These are phyloP conservation scores for Agrochola lota DNA, from an alignment of 2,888 invertebrate genomes.

Conservation along the genomic window DNA sequence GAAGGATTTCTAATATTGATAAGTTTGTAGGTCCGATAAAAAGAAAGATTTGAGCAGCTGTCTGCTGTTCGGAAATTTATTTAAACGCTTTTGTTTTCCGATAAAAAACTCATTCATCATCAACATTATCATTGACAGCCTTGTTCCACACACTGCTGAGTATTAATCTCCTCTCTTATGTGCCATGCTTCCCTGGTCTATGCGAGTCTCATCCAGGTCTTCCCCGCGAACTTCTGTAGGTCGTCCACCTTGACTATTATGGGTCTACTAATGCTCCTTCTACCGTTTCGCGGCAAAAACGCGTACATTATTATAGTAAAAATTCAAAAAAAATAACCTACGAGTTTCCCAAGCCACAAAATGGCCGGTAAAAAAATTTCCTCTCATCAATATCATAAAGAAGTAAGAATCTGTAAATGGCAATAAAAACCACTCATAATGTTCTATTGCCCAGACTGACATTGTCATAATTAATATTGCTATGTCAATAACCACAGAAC, in stretches of 20 bases:
- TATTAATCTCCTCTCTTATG: neutral
- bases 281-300: neutral
- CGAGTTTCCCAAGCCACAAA: neutral
- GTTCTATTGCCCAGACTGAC: neutral
- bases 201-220: neutral
- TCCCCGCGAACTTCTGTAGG: too few relatives aligned
- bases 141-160: neutral
- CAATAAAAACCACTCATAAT: constrained; percentile 16
- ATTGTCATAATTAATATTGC: constrained; percentile 11
- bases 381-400: neutral
- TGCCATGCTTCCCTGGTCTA: neutral
- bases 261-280: neutral
- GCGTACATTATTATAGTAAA: neutral
- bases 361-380: neutral
- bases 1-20: neutral
- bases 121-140: neutral
- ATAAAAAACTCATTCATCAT: neutral
- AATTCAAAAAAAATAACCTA: too few relatives aligned
- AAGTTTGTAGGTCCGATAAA: neutral
- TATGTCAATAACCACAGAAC: constrained; percentile 26
- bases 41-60: neutral
- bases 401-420: neutral
- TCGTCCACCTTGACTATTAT: neutral
- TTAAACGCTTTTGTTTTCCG: too few relatives aligned
- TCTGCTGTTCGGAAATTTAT: neutral